These are phyloP conservation scores for Nomada ruficornis DNA, from an alignment of 2,888 invertebrate species.

Conservation along the genomic window DNA sequence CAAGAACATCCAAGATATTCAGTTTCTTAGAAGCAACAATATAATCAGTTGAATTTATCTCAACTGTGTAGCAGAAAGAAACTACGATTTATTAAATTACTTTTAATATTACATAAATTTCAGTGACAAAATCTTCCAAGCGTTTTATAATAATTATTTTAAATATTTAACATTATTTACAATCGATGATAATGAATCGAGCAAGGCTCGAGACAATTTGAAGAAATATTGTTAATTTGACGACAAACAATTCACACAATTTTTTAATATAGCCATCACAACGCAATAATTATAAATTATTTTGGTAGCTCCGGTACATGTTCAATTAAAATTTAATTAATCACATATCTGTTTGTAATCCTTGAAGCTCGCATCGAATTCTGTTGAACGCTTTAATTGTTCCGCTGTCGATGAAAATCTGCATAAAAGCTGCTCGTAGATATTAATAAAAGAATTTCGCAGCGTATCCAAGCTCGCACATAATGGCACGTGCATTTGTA, in stretches of 20 bases:
- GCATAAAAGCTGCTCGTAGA: conserved; percentile 6
- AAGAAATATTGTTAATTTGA: too few relatives aligned
- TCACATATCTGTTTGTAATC: conserved; percentile 46
- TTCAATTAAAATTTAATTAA: conserved; percentile 37
- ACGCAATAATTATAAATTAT: too few relatives aligned
- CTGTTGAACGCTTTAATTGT: conserved; percentile 22
- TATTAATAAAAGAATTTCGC: conserved; percentile 37
- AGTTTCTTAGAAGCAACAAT: not conserved
- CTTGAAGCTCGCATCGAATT: conserved; percentile 25
- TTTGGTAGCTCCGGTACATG: conserved; percentile 2
- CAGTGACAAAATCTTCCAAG: too few relatives aligned
- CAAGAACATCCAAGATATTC: conserved; percentile 13
- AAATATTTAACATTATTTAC: too few relatives aligned
- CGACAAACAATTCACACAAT: too few relatives aligned
- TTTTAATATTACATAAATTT: too few relatives aligned
- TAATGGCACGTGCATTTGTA: not conserved
- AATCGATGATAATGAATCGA: too few relatives aligned
- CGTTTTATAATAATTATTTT: too few relatives aligned
- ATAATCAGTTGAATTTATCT: not conserved
- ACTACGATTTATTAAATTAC: not conserved
- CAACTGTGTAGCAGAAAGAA: not conserved
- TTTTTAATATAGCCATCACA: too few relatives aligned
- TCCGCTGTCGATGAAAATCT: not conserved
- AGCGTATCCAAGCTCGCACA: not conserved
- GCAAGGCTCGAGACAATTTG: too few relatives aligned